Percentiles rank a stretch among this genome's conserved stretches.
These are phyloP conservation scores for Hoplostethus mediterraneus DNA, from an alignment of 2,797 vertebrate genomes.

Conservation along the genomic window DNA sequence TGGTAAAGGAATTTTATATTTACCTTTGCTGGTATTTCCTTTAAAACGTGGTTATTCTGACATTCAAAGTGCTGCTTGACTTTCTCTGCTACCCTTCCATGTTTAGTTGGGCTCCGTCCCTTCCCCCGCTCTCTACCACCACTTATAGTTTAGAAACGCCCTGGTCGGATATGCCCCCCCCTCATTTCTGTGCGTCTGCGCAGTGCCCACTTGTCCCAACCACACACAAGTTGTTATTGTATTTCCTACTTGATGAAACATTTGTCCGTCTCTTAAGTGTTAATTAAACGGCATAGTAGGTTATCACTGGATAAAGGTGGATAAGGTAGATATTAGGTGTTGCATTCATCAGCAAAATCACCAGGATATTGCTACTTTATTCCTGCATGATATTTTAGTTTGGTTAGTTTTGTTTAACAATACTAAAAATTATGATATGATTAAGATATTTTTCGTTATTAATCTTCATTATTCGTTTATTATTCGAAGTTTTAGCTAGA, in stretches of 20 bases:
- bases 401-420: too few species aligned
- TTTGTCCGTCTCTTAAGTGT: not conserved
- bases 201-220: not conserved
- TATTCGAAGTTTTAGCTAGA: too few species aligned
- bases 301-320: too few species aligned
- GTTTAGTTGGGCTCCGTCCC: slow-evolving; percentile 31
- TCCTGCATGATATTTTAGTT: too few species aligned
- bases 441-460: too few species aligned
- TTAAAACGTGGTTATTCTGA: slow-evolving; percentile 18
- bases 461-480: too few species aligned
- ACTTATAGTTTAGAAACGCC: slow-evolving; percentile 51
- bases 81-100: slow-evolving; percentile 50
- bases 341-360: too few species aligned
- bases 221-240: not conserved
- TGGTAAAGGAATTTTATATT: slow-evolving; percentile 16
- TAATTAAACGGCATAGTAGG: too few species aligned
- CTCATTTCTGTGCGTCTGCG: slow-evolving; percentile 43
- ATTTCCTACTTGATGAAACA: not conserved
- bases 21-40: slow-evolving; percentile 47
- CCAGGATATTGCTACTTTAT: too few species aligned
- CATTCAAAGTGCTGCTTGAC: slow-evolving; percentile 20
- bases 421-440: too few species aligned
- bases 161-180: not conserved
- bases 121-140: slow-evolving; percentile 13
- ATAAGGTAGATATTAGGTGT: too few species aligned